phyloP scores from a whole-genome alignment of 2,113 vertebrate species.

The Propithecus coquereli region DNA sequence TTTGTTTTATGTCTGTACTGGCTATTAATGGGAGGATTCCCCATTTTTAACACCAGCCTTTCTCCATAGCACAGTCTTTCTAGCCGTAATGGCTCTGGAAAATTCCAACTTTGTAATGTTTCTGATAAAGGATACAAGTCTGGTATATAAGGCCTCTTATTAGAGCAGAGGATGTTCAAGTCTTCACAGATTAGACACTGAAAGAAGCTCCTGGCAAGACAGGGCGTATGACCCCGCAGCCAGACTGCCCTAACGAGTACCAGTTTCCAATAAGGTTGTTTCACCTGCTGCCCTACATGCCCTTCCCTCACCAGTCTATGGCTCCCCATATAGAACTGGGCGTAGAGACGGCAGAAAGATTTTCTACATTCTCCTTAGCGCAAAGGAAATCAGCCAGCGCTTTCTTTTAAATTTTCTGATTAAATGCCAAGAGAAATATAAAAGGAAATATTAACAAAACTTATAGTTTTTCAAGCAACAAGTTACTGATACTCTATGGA shows the following conservation, averaged over 20 bases:
- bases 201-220: neutral
- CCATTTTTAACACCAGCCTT: neutral
- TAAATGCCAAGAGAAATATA: neutral
- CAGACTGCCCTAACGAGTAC: neutral
- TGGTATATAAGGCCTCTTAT: neutral
- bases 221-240: neutral
- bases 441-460: neutral
- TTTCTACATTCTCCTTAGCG: neutral
- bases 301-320: neutral
- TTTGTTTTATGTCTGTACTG: neutral
- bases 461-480: neutral
- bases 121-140: neutral
- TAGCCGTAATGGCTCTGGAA: neutral
- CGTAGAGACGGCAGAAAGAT: neutral
- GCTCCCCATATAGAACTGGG: neutral
- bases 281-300: neutral
- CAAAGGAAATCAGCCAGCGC: neutral
- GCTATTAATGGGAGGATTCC: neutral
- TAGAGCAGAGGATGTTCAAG: neutral
- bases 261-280: neutral
- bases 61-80: neutral
- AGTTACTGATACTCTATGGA: neutral
- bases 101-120: neutral
- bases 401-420: neutral
- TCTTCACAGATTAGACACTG: neutral